A percentile compares a stretch with the other conserved stretches of the same genome.
Evolutionary conservation across 2,888 invertebrate genomes (phyloP).

Genomic region (Heliconius ismenius): DNA sequence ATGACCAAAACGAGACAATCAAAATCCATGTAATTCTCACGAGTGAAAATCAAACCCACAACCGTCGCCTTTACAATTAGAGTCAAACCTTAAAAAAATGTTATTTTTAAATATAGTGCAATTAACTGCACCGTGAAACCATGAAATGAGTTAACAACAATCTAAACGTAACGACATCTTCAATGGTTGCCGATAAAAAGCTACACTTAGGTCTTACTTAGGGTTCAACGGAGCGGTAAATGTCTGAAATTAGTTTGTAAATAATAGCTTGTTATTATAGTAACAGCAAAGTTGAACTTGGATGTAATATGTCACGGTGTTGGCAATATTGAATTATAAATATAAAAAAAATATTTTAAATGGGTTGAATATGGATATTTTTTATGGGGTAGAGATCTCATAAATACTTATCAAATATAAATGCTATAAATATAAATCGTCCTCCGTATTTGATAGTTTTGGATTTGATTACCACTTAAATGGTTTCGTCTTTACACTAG

Average conservation of each 20-base stretch:
- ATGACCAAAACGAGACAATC: too few relatives aligned
- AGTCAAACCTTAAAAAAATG: neutral
- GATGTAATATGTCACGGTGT: conserved; percentile 6
- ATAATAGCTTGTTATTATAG: conserved; percentile 41
- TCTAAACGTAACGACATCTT: conserved; percentile 39
- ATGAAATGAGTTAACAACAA: conserved; percentile 58
- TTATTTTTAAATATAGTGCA: conserved; percentile 26
- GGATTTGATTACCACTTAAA: too few relatives aligned
- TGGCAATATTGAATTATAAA: neutral
- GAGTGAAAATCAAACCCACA: neutral
- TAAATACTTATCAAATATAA: too few relatives aligned
- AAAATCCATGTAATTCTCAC: too few relatives aligned
- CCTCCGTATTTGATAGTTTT: too few relatives aligned
- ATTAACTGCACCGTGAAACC: conserved; percentile 53
- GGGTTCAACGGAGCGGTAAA: conserved; percentile 58
- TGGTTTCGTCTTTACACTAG: too few relatives aligned
- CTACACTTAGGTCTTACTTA: conserved; percentile 51
- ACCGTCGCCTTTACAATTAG: neutral
- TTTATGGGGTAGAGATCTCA: too few relatives aligned
- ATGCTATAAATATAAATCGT: too few relatives aligned
- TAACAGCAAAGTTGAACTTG: conserved; percentile 34
- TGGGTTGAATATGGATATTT: neutral
- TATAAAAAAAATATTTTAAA: neutral
- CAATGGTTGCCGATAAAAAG: conserved; percentile 41
- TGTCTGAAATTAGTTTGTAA: conserved; percentile 55